Percentiles rank a stretch among this genome's conserved stretches.
Conservation (phyloP, 2,888 invertebrate species). For the Eupithecia exiguata region DNA sequence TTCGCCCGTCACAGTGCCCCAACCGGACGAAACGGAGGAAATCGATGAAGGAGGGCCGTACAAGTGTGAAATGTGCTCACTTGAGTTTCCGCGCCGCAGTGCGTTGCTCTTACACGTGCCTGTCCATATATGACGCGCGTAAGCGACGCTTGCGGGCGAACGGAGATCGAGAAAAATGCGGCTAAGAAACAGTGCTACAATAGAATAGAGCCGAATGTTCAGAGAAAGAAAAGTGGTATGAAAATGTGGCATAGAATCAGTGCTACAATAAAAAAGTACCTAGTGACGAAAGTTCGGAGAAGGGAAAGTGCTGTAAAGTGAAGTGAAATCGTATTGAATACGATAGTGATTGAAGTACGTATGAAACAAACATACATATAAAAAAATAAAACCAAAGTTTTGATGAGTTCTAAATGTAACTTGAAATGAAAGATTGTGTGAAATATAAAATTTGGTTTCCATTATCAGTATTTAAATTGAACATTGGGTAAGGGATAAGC, state of each 20-base stretch:
- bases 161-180: neutral
- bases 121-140: slow-evolving; percentile 88
- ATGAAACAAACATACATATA: neutral
- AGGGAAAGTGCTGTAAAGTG: neutral
- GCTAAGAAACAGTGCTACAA: neutral
- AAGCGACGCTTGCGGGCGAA: slow-evolving; percentile 21
- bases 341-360: slow-evolving; percentile 4
- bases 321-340: slow-evolving; percentile 6
- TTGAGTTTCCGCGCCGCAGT: slow-evolving; percentile 88
- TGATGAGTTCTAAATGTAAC: slow-evolving; percentile 11
- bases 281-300: neutral
- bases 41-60: slow-evolving; percentile 83
- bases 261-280: neutral
- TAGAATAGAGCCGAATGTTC: neutral
- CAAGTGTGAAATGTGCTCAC: slow-evolving; percentile 93
- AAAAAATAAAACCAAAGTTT: slow-evolving; percentile 24
- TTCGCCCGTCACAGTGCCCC: slow-evolving; percentile 30
- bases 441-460: slow-evolving; percentile 13
- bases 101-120: slow-evolving; percentile 90
- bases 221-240: neutral
- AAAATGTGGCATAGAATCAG: neutral
- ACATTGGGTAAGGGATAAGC: neutral
- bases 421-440: slow-evolving; percentile 1
- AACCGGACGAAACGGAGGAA: slow-evolving; percentile 12
- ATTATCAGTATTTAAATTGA: slow-evolving; percentile 25